A percentile compares a stretch with the other conserved stretches of the same genome.
phyloP scores from a whole-genome alignment of 1,140 invertebrate genomes.

The Parasteatoda tepidariorum region DNA sequence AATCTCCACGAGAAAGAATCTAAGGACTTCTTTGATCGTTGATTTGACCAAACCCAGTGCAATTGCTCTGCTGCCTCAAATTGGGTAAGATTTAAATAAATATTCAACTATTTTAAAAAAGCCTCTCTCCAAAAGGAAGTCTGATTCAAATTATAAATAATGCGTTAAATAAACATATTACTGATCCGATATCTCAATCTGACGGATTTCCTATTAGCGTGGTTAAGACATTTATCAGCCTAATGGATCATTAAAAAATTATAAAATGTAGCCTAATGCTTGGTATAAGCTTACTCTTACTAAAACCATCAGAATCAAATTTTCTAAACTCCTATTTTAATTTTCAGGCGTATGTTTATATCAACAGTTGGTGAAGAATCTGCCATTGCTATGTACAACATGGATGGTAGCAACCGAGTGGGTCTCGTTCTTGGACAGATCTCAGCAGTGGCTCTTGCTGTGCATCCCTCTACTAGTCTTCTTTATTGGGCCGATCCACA shows the following conservation, averaged over 20 bases:
- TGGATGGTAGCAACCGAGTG: conserved; percentile 60
- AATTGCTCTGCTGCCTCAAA: conserved; percentile 50
- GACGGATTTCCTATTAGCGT: too few species aligned
- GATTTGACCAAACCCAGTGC: conserved; percentile 55
- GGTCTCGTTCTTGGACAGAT: background rate
- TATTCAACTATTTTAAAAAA: too few species aligned
- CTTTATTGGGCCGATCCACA: conserved; percentile 63
- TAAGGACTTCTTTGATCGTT: conserved; percentile 64
- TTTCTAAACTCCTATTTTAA: too few species aligned
- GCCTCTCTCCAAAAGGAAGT: background rate
- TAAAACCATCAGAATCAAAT: too few species aligned
- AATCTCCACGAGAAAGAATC: conserved; percentile 67
- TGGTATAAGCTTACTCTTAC: too few species aligned
- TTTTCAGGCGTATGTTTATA: conserved; percentile 61
- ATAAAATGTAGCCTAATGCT: too few species aligned
- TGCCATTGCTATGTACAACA: conserved; percentile 44
- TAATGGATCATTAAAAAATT: too few species aligned
- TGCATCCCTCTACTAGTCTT: conserved; percentile 25
- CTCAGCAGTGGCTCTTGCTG: conserved; percentile 39
- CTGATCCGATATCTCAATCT: too few species aligned
- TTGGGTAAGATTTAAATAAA: conserved; percentile 59
- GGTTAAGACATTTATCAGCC: too few species aligned
- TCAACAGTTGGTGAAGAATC: conserved; percentile 43
- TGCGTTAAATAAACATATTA: too few species aligned
- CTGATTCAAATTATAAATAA: too few species aligned